Conservation (phyloP, 2,797 vertebrate genomes). For the Pipistrellus kuhlii region DNA sequence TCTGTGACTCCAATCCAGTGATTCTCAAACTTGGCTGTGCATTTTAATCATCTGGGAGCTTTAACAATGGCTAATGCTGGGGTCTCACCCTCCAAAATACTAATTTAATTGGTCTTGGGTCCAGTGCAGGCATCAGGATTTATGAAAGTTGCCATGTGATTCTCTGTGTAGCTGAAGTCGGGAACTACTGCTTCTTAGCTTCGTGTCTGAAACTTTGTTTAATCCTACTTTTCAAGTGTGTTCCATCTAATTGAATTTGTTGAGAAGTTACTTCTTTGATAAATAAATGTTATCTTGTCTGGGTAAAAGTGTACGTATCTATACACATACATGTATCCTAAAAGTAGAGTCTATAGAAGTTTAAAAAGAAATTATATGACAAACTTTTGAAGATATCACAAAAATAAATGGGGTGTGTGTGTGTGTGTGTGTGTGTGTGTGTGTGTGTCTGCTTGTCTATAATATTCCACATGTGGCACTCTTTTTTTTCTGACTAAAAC, state of each 20-base stretch:
- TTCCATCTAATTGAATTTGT: background rate
- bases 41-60: slow-evolving; percentile 42
- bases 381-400: slow-evolving; percentile 23
- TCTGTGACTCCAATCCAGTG: background rate
- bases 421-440: background rate
- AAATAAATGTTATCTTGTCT: background rate
- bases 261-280: slow-evolving; percentile 8
- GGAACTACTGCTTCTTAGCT: background rate
- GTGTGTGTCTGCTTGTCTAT: background rate
- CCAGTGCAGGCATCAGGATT: background rate
- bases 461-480: background rate
- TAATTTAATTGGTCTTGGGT: slow-evolving; percentile 6
- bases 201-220: background rate
- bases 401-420: background rate
- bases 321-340: background rate
- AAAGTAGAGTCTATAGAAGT: background rate
- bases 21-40: background rate
- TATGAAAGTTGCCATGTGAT: background rate
- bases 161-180: background rate
- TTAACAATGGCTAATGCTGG: background rate
- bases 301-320: background rate
- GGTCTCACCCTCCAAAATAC: background rate
- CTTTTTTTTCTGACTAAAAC: background rate
- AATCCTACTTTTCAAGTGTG: background rate
- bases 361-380: background rate